Evolutionary conservation across 2,888 invertebrate species (phyloP).

Genomic region (Heteromurus nitidus): DNA sequence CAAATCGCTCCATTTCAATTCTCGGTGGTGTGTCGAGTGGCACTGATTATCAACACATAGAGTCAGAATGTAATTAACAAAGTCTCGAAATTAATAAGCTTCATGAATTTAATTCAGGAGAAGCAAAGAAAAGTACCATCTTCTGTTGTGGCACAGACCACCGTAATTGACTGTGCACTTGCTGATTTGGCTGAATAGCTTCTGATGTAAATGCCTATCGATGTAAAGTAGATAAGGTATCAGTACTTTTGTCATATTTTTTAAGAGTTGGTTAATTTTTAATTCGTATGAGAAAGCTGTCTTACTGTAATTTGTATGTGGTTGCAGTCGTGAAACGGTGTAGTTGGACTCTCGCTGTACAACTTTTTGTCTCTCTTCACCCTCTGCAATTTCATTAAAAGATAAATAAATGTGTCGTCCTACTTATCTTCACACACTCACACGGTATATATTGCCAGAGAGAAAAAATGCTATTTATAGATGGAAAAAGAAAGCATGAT

Average conservation of each 20-base stretch:
- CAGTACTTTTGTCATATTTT: background rate
- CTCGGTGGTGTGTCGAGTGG: slow-evolving; percentile 59
- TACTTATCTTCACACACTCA: too few species aligned
- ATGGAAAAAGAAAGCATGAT: background rate
- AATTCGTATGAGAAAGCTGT: background rate
- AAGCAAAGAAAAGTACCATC: slow-evolving; percentile 55
- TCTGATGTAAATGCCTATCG: slow-evolving; percentile 69
- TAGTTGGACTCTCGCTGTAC: slow-evolving; percentile 49
- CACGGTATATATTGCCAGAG: too few species aligned
- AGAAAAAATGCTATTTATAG: background rate
- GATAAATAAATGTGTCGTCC: too few species aligned
- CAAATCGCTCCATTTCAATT: slow-evolving; percentile 58
- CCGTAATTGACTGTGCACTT: slow-evolving; percentile 64
- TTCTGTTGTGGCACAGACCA: slow-evolving; percentile 63
- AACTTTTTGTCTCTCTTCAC: slow-evolving; percentile 69
- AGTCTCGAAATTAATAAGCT: background rate
- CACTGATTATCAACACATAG: slow-evolving; percentile 31
- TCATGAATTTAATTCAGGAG: background rate
- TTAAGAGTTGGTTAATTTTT: background rate
- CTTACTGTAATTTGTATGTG: slow-evolving; percentile 70
- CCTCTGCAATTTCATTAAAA: slow-evolving; percentile 54
- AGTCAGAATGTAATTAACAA: background rate
- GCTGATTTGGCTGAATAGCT: slow-evolving; percentile 68
- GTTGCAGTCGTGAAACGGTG: slow-evolving; percentile 63
- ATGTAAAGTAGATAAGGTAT: too few species aligned